Evolutionary conservation across 2,113 vertebrate genomes (phyloP).

Genomic region (Plecotus auritus): DNA sequence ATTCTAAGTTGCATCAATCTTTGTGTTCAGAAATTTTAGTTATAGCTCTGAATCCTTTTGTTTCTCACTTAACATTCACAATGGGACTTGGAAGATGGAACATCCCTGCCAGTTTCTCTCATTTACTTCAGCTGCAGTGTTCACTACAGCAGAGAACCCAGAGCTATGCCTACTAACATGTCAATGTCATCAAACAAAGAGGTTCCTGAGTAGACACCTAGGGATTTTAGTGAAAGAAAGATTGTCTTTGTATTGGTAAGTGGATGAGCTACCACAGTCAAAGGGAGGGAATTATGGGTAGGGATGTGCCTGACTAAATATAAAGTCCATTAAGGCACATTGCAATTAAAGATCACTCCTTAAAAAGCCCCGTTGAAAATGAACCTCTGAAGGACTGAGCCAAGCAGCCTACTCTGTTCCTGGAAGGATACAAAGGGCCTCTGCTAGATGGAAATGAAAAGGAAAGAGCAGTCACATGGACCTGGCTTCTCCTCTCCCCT

Average conservation of each 20-base stretch:
- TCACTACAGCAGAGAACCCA: not conserved
- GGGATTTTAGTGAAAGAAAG: slow-evolving; percentile 41
- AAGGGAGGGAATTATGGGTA: not conserved
- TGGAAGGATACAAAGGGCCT: not conserved
- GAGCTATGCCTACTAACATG: slow-evolving; percentile 46
- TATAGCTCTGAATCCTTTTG: slow-evolving; percentile 3
- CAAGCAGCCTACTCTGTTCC: not conserved
- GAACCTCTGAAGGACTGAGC: accelerated
- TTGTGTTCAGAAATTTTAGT: not conserved
- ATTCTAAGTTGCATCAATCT: not conserved
- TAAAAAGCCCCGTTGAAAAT: not conserved
- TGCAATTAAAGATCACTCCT: not conserved
- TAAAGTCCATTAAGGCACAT: not conserved
- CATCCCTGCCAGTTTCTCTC: not conserved
- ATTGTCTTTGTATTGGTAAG: slow-evolving; percentile 47
- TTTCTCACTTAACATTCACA: not conserved
- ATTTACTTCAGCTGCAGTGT: slow-evolving; percentile 1
- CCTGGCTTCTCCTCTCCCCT: not conserved
- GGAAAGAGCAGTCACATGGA: too few species aligned
- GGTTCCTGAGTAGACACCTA: slow-evolving; percentile 38
- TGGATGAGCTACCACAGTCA: not conserved
- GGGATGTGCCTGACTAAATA: not conserved
- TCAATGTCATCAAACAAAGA: slow-evolving; percentile 56
- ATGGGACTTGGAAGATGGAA: not conserved
- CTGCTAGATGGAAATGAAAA: not conserved